Percentiles rank a stretch among this genome's conserved stretches.
Evolutionary conservation across 2,797 vertebrate species (phyloP).

Genomic region (Poeciliopsis gracilis): DNA sequence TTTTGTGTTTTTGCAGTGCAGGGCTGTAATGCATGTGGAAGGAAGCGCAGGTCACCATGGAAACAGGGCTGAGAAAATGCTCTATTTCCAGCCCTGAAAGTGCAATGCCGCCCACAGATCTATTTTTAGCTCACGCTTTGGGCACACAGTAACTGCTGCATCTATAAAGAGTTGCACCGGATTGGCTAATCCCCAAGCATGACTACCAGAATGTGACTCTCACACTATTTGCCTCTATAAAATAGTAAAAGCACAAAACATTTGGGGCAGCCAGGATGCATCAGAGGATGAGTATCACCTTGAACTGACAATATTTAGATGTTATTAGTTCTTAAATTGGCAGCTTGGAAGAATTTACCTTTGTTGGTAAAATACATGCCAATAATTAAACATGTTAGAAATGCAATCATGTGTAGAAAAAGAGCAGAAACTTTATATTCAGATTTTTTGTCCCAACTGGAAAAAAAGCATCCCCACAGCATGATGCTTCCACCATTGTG

Average conservation of each 20-base stretch:
- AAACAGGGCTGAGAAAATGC: slow-evolving; percentile 75
- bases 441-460: not conserved
- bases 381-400: not conserved
- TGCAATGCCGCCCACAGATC: slow-evolving; percentile 56
- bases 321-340: not conserved
- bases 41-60: slow-evolving; percentile 75
- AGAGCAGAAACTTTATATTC: not conserved
- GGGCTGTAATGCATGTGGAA: slow-evolving; percentile 44
- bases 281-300: not conserved
- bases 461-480: not conserved
- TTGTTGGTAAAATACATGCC: not conserved
- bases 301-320: not conserved
- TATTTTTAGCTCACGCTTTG: slow-evolving; percentile 74
- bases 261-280: slow-evolving; percentile 8
- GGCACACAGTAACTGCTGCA: slow-evolving; percentile 69
- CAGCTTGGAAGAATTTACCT: not conserved
- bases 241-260: slow-evolving; percentile 46
- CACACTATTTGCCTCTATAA: slow-evolving; percentile 59
- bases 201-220: slow-evolving; percentile 67
- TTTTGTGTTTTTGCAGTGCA: slow-evolving; percentile 6
- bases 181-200: slow-evolving; percentile 55
- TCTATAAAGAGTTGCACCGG: slow-evolving; percentile 75
- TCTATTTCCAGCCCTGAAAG: slow-evolving; percentile 63
- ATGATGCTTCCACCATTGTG: not conserved
- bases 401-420: not conserved